These are phyloP conservation scores for Slavum lentiscoides DNA, from an alignment of 2,888 invertebrate genomes.

Conservation along the genomic window DNA sequence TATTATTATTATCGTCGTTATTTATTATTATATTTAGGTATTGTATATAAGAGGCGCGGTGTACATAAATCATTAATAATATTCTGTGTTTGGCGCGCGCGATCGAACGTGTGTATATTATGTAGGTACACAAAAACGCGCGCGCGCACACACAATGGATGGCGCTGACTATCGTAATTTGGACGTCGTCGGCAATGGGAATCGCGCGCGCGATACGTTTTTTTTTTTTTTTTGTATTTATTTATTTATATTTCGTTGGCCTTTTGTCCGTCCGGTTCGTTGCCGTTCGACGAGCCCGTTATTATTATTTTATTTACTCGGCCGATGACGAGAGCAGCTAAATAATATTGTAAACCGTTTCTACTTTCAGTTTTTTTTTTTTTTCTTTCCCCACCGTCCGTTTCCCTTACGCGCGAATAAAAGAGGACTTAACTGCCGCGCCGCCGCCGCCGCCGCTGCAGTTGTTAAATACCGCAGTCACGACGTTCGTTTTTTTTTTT, in stretches of 20 bases:
- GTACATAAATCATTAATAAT: neutral
- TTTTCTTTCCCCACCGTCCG: neutral
- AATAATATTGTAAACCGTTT: constrained; percentile 5
- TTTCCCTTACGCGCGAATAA: neutral
- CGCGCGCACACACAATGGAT: neutral
- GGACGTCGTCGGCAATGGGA: constrained; percentile 16
- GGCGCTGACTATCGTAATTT: constrained; percentile 42
- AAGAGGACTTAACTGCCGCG: neutral
- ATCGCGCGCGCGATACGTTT: constrained; percentile 19
- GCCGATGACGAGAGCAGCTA: constrained; percentile 33
- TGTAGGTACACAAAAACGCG: too few relatives aligned
- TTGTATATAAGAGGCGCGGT: too few relatives aligned
- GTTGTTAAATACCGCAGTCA: constrained; percentile 33
- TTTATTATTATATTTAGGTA: neutral
- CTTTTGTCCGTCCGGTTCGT: constrained; percentile 37
- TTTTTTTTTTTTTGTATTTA: constrained; percentile 2
- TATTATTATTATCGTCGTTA: neutral
- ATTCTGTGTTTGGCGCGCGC: neutral
- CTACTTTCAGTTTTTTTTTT: neutral
- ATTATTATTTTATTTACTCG: constrained; percentile 26
- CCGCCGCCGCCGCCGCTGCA: too few relatives aligned
- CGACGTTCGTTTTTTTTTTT: constrained; percentile 5
- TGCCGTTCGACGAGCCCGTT: constrained; percentile 38
- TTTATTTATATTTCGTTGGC: neutral
- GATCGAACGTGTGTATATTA: too few relatives aligned